Evolutionary conservation across 2,113 vertebrate species (phyloP).

Genomic region (Mirza zaza): DNA sequence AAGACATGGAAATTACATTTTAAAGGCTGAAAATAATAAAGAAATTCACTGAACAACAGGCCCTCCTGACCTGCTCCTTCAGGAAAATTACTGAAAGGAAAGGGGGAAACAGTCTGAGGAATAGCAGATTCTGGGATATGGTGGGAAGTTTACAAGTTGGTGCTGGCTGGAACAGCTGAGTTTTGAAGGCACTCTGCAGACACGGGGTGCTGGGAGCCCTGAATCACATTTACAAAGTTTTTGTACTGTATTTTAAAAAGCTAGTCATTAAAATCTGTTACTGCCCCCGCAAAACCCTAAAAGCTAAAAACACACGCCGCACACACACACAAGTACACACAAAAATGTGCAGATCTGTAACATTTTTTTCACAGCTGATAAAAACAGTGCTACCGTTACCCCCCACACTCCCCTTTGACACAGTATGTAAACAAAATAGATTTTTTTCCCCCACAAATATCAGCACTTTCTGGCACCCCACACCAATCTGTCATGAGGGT

Average conservation of each 20-base stretch:
- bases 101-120: constrained; percentile 88
- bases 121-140: constrained; percentile 87
- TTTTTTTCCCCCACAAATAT: constrained; percentile 80
- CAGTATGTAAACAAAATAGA: constrained; percentile 95
- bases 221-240: constrained; percentile 89
- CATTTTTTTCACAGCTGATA: constrained; percentile 87
- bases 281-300: constrained; percentile 79
- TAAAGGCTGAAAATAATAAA: constrained; percentile 84
- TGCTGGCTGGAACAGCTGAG: constrained; percentile 95
- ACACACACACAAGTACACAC: constrained; percentile 79
- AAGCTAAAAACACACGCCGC: constrained; percentile 63
- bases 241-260: constrained; percentile 87
- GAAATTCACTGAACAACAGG: constrained; percentile 88
- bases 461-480: constrained; percentile 83
- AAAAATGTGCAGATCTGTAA: constrained; percentile 86
- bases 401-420: constrained; percentile 86
- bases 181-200: constrained; percentile 97
- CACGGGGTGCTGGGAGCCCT: constrained; percentile 88
- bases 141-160: constrained; percentile 93
- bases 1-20: constrained; percentile 84
- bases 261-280: constrained; percentile 88
- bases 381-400: constrained; percentile 84
- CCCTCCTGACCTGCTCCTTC: constrained; percentile 84
- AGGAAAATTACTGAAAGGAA: constrained; percentile 85
- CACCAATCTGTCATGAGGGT: constrained; percentile 82